Evolutionary conservation across 1,140 invertebrate genomes (phyloP), one percentile per base, ranked within the genome.

Genomic region (Grapholita molesta): DNA sequence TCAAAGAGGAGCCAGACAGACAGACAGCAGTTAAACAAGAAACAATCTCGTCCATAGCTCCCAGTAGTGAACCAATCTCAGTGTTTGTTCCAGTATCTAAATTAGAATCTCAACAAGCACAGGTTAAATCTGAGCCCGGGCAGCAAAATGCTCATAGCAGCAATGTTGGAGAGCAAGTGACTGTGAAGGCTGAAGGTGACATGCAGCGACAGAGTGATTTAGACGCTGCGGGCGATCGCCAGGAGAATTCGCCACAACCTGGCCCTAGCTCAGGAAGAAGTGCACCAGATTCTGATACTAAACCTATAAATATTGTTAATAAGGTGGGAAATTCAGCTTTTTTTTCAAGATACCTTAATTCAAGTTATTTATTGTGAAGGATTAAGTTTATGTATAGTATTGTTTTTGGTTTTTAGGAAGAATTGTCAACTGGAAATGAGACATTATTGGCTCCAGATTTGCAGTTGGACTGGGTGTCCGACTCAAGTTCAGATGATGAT

Each of bases 381-480:
- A 30, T 4, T 35, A 35, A 35, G 9, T 6, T 35, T 35, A n/a
- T 48, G 42, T 7, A 48, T 28, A 21, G 6, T 52, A 52, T 65
- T 48, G 33, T 52, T 21, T 12, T 66, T 33, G 3, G 1, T 57
- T 69, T 67, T 7, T 67, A 78, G 72, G 57, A 70, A 42, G 28
- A 69, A 66, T 66, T 35, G 57, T 66, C 68, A 66, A 55, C 24
- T 33, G 28, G 57, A 61, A 72, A 64, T 57, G 74, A 73, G 72
- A 93, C 94, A 11, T 92, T 95, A 68, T 93, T 94, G 21, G 95
- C 96, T n/a, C 95, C 96, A 2, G 96, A 97, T 89, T 87, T 97
- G 33, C 96, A 96, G 85, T 86, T 97, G 55, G 95, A 97, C 80
- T 97, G 96, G 95, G 93, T 95, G 0, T 95, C 94, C 0, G 95